Evolutionary conservation across 2,797 vertebrate genomes (phyloP).

Genomic region (Eulemur mongoz): DNA sequence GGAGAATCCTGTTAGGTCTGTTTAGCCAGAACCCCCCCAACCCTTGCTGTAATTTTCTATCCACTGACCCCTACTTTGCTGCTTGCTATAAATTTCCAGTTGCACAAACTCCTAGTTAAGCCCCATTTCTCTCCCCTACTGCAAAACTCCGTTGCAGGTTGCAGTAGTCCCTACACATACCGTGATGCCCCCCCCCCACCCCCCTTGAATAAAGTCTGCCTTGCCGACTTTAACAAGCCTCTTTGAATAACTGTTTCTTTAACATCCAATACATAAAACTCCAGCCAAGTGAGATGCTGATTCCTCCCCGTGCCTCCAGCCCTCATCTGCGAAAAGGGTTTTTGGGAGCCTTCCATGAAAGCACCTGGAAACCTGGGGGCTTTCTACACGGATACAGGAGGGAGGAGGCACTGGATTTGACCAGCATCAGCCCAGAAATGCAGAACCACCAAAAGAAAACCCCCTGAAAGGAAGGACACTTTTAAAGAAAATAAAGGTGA

Average conservation of each 20-base stretch:
- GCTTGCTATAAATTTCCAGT: background rate
- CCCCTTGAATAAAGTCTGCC: background rate
- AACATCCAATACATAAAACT: background rate
- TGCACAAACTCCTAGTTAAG: background rate
- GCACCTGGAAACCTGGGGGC: background rate
- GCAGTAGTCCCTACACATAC: background rate
- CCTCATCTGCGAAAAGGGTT: background rate
- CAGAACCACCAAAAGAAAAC: background rate
- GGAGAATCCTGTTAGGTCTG: background rate
- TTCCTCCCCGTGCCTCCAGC: background rate
- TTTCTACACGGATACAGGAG: background rate
- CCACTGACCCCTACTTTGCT: background rate
- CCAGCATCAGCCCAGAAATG: slow-evolving; percentile 5
- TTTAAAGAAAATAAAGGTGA: background rate
- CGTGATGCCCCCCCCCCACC: background rate
- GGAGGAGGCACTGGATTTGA: background rate
- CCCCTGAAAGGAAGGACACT: background rate
- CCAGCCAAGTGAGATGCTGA: background rate
- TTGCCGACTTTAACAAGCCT: background rate
- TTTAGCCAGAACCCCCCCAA: background rate
- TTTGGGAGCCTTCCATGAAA: background rate
- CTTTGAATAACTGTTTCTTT: background rate
- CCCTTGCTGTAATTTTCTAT: background rate
- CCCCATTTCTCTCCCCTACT: background rate
- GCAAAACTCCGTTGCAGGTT: background rate